These are phyloP conservation scores for Philaenus spumarius DNA, from an alignment of 1,140 invertebrate genomes.

Conservation along the genomic window DNA sequence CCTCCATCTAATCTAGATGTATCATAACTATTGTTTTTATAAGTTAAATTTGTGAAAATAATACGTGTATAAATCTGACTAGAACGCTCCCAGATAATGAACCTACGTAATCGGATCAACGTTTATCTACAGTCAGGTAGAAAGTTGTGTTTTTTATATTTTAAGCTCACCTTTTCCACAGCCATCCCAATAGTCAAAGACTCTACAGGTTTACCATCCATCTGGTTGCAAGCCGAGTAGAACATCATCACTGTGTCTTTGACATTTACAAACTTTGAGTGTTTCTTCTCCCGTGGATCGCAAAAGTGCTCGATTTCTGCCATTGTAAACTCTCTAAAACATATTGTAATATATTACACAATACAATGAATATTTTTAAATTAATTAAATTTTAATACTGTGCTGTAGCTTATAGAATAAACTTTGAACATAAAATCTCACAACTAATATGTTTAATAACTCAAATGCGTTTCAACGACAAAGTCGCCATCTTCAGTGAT, in stretches of 20 bases:
- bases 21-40: too few relatives aligned
- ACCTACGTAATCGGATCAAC: not conserved
- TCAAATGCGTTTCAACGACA: too few relatives aligned
- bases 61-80: not conserved
- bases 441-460: too few relatives aligned
- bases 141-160: too few relatives aligned
- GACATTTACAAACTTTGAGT: constrained; percentile 83
- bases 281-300: constrained; percentile 81
- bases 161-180: constrained; percentile 48
- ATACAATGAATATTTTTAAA: not conserved
- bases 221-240: constrained; percentile 95
- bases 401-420: too few relatives aligned
- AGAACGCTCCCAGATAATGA: not conserved
- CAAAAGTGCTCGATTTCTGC: constrained; percentile 99
- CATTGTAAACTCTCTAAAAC: constrained; percentile 92
- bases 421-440: too few relatives aligned
- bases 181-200: constrained; percentile 67
- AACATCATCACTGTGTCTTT: constrained; percentile 67
- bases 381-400: too few relatives aligned
- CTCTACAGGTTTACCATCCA: constrained; percentile 79
- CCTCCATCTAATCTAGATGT: too few relatives aligned
- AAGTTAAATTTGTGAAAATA: too few relatives aligned
- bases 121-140: too few relatives aligned
- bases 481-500: too few relatives aligned
- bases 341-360: not conserved